Evolutionary conservation across 2,888 invertebrate species (phyloP), one percentile per base, ranked within the genome.

Genomic region (Lithophane semibrunnea): DNA sequence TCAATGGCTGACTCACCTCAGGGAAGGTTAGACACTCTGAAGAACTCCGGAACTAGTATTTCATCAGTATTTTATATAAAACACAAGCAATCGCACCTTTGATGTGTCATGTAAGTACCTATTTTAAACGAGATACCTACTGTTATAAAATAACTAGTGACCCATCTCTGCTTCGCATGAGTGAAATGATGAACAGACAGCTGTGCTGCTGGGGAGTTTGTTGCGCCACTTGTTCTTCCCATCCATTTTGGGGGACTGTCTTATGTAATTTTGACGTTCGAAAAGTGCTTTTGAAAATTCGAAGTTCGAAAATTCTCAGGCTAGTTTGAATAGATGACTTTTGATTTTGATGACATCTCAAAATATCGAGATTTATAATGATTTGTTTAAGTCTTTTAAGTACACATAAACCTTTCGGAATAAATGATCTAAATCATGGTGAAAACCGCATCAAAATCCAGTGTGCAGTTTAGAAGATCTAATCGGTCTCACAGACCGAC

Each of bases 1-100:
- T 66, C 61, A 67, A 66, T 44, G 29, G 13, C 44, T 83, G 73
- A 85, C 42, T 80, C 83, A 83, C n/a, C 13, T 42, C 21, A n/a
- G n/a, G 56, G 18, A 71, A 18, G 49, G 24, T 68, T 65, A 75
- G 65, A 29, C 61, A 85, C 18, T 73, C 47, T 24, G 61, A 60
- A 63, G 44, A 65, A 12, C 29, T 13, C 64, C 67, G 67, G 70
- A 78, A 61, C 61, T 58, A 21, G n/a, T 52, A 61, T 73, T 73
- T 73, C 56, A 78, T 69, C 12, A 61, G 65, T 54, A 52, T 58
- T 81, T 74, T 81, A 66, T 72, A 61, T 61, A 63, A 76, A 83
- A 66, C 5, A 54, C 37, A 13, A 13, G 52, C n/a, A 61, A 42
- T 66, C 9, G 9, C 65, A 66, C 12, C 52, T 69, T 64, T 2